Base-by-base conservation (phyloP, 2,113 vertebrate species). In the Pluvianellus socialis region DNA sequence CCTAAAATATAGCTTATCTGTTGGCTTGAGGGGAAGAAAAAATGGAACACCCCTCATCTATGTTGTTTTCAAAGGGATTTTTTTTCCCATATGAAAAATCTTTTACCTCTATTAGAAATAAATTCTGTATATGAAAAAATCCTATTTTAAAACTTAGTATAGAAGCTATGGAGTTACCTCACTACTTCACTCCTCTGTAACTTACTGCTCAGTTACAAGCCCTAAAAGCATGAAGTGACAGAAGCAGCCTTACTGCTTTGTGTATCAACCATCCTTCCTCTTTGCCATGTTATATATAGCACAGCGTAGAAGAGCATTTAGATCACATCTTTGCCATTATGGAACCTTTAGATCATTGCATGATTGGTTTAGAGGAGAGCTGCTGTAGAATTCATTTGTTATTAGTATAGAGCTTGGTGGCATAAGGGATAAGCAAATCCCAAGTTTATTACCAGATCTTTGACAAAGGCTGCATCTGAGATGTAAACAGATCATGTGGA, bases 21-120 rank as follows among this genome's bases (percentile, higher is more conserved):
- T 38, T 79, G 22, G 40, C 45, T 72, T 1, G 0, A 55, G 22
- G 19, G 24, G 17, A 3, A 28, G 35, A 56, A 68, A 80, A 14
- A 24, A 3, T 22, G 8, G 24, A 50, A 24, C 7, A n/a, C 21
- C 24, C 24, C 53, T 32, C 0, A 1, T 50, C 28, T n/a, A 0
- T 32, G 44, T 62, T 32, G 45, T 62, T 76, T 79, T 77, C 59
- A 62, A 45, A 55, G 44, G 7, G 7, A 12, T 40, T 79, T 85
- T 82, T 82, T 83, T 52, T 7, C 30, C 49, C 4, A 1, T 30
- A 7, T 45, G 38, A 73, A 87, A 76, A 35, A 21, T 4, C 8
- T 33, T 21, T 59, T 93, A 18, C 15, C 12, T 73, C 9, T 10
- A 15, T 50, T 86, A 49, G 21, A 47, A 90, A 66, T 28, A 88